Base-by-base conservation (phyloP, 2,113 vertebrate species). In the Elgaria multicarinata region DNA sequence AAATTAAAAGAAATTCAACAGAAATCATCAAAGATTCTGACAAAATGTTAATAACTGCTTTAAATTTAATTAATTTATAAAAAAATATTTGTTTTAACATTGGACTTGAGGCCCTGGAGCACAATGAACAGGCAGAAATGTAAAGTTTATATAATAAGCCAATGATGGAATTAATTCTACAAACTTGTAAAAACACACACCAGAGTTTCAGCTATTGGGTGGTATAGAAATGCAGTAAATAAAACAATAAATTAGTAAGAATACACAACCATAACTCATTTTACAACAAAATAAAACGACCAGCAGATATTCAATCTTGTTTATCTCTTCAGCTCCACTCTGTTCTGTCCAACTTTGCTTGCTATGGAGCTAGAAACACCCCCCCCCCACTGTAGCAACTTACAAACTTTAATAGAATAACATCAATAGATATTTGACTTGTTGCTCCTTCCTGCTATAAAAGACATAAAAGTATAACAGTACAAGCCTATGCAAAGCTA, bases 1-100 rank as follows among this genome's bases (percentile, higher is more conserved):
- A 94, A 87, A 81, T 39, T 5, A 85, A 36, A 94, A 76, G 72
- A 28, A 5, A 33, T 74, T 46, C 7, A 31, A 92, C 31, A 46
- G 28, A 74, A 94, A 92, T 28, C 20, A 6, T 33, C 64, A 12
- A 0, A 86, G 36, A 20, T 33, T 75, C 42, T 75, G 10, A 4
- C 58, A 91, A 88, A 26, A 86, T 78, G 42, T 50, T 1, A 88
- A 36, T 89, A 78, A 50, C 71, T 33, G 89, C 81, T 71, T 33
- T 18, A 93, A 16, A 28, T 62, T 13, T 55, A n/a, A 26, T 74
- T 46, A 42, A 44, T 71, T n/a, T 39, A 2, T 4, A 69, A 4
- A 58, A 62, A 66, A 28, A 72, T 58, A 14, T 72, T 50, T 67
- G 80, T 66, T 86, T 18, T 46, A 16, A 77, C 24, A 77, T 46